Conservation (phyloP, 1,140 invertebrate genomes). For the Zelostemma sp. region DNA sequence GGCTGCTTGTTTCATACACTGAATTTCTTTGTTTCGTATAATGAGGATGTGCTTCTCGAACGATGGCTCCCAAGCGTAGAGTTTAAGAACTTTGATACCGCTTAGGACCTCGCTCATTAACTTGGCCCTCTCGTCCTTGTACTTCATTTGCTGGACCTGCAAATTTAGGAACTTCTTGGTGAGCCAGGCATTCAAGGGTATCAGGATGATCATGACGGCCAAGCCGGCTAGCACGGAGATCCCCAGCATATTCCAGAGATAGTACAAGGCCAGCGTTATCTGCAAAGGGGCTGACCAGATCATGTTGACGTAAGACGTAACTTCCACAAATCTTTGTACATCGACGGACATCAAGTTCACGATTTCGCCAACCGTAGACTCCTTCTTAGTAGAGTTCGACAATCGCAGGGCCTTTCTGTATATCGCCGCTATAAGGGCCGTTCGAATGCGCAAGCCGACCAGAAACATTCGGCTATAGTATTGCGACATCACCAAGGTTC, state of each 20-base stretch:
- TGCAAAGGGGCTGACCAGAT: too few relatives aligned
- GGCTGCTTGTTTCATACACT: slow-evolving; percentile 85
- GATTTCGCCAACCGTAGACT: slow-evolving; percentile 89
- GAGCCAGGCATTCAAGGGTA: slow-evolving; percentile 89
- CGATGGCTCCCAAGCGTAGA: slow-evolving; percentile 92
- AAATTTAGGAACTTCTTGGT: slow-evolving; percentile 86
- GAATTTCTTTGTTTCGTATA: slow-evolving; percentile 87
- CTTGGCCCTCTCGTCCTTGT: slow-evolving; percentile 92
- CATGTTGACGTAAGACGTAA: slow-evolving; percentile 93
- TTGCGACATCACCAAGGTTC: slow-evolving; percentile 91
- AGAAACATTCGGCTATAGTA: slow-evolving; percentile 93
- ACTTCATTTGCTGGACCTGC: slow-evolving; percentile 91
- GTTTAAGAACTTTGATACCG: too few relatives aligned
- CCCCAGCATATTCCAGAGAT: slow-evolving; percentile 89
- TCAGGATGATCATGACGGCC: too few relatives aligned
- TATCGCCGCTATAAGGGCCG: slow-evolving; percentile 90
- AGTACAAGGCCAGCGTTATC: slow-evolving; percentile 88
- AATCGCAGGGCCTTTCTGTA: too few relatives aligned
- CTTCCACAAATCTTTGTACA: slow-evolving; percentile 86
- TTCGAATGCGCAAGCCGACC: slow-evolving; percentile 91
- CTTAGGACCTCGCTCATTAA: too few relatives aligned
- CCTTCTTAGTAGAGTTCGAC: slow-evolving; percentile 83
- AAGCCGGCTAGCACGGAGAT: too few relatives aligned
- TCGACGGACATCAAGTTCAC: too few relatives aligned
- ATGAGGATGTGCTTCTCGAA: slow-evolving; percentile 88